Base-by-base conservation (phyloP, 2,797 vertebrate species). In the Syndactyla subalaris region DNA sequence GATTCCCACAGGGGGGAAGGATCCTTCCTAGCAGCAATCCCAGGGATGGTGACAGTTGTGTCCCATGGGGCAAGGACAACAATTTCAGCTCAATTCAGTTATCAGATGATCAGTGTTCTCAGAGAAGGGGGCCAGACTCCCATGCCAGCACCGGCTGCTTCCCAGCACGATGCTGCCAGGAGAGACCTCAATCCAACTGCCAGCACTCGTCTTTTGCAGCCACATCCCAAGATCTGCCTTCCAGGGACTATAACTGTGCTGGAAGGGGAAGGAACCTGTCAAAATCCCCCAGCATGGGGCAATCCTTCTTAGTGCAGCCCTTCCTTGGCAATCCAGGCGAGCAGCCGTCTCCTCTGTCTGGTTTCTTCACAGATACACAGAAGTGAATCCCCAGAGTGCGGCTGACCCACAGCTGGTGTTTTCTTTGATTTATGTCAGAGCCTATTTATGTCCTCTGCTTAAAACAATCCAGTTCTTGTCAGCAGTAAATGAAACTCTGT, bases 371-470 rank as follows among this genome's bases (percentile, higher is more conserved):
- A 49, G 87, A 89, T 74, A 65, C 57, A 27, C 54, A 87, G 82
- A 78, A 89, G 67, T 2, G 15, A 82, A 59, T 90, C 90, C 93
- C 88, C 73, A 63, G 91, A 89, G 91, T 4, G 34, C 0, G 3
- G 74, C 93, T 95, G 96, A 97, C 95, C 95, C 3, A 18, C 90
- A 95, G 93, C 95, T 96, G 96, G 90, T 94, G 94, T 82, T 97
- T 93, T 92, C 95, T 95, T 91, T 95, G 95, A 96, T 96, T 95
- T 82, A 85, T 96, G 96, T 96, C 96, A 93, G 66, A 95, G 77
- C 71, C 95, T 85, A 94, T 97, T 95, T 95, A 79, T 0, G 51
- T 96, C 89, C 79, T 43, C 95, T 84, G 88, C 95, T 94, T 95
- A 96, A 96, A 96, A 95, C 96, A 96, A 93, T 96, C 93, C 92